phyloP scores from a whole-genome alignment of 2,888 invertebrate species.

The Pteria penguin region DNA sequence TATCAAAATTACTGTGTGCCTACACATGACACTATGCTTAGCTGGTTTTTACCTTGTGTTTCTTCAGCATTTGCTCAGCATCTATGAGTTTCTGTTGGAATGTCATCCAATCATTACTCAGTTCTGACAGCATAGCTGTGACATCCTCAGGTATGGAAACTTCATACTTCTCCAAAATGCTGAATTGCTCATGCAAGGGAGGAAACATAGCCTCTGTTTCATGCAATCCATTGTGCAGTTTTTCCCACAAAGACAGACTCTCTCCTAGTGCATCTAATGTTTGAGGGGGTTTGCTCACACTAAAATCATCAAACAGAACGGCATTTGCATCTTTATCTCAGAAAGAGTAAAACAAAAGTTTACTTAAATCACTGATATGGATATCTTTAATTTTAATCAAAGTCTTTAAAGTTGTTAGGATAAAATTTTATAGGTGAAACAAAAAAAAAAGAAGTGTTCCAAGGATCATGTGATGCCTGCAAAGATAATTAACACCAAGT shows the following conservation, averaged over 20 bases:
- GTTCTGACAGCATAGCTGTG: slow-evolving; percentile 77
- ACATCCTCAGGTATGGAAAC: slow-evolving; percentile 85
- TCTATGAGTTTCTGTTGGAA: slow-evolving; percentile 87
- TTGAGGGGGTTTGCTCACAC: slow-evolving; percentile 85
- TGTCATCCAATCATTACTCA: slow-evolving; percentile 85
- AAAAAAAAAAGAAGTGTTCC: too few species aligned
- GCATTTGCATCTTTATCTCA: too few species aligned
- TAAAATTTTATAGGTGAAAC: too few species aligned
- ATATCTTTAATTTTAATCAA: too few species aligned
- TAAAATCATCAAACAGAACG: too few species aligned
- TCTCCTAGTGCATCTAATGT: slow-evolving; percentile 87
- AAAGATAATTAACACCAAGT: too few species aligned
- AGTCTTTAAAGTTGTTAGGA: too few species aligned
- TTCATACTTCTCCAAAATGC: slow-evolving; percentile 85
- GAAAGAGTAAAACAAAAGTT: too few species aligned
- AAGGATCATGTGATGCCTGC: too few species aligned
- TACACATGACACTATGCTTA: too few species aligned
- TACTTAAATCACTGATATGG: too few species aligned
- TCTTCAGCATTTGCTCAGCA: slow-evolving; percentile 87
- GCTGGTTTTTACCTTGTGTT: slow-evolving; percentile 87
- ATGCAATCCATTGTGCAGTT: slow-evolving; percentile 85
- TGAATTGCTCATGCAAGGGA: slow-evolving; percentile 88
- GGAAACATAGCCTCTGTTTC: slow-evolving; percentile 87
- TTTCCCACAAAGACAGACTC: slow-evolving; percentile 86
- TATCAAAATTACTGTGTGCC: too few species aligned